phyloP scores from a whole-genome alignment of 1,140 invertebrate genomes.

The Diachasmimorpha longicaudata region DNA sequence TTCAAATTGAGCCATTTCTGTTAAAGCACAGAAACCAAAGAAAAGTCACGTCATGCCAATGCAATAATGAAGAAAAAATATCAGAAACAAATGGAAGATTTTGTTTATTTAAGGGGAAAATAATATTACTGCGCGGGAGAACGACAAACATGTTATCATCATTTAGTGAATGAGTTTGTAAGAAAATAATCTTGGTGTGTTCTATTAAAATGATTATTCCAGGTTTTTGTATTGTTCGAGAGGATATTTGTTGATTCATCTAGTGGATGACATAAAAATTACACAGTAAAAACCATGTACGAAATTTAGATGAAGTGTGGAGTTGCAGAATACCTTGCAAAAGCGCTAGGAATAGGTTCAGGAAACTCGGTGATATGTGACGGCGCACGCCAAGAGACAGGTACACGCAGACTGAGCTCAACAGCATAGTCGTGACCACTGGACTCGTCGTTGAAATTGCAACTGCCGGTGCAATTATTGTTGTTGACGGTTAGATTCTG shows the following conservation, averaged over 20 bases:
- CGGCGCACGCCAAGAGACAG: constrained; percentile 45
- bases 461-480: constrained; percentile 51
- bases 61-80: neutral
- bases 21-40: too few species aligned
- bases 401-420: constrained; percentile 51
- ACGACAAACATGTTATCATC: too few species aligned
- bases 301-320: constrained; percentile 43
- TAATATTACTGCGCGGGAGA: neutral
- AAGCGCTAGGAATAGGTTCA: constrained; percentile 49
- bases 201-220: too few species aligned
- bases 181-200: too few species aligned
- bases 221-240: too few species aligned
- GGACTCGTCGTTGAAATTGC: constrained; percentile 49
- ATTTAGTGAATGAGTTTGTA: too few species aligned
- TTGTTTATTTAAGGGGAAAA: neutral
- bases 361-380: constrained; percentile 38
- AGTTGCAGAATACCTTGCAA: constrained; percentile 53
- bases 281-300: too few species aligned
- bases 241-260: too few species aligned
- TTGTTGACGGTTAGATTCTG: constrained; percentile 32
- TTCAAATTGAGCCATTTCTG: too few species aligned
- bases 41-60: neutral
- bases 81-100: neutral
- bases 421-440: constrained; percentile 44
- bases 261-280: too few species aligned